Evolutionary conservation across 2,888 invertebrate genomes (phyloP).

Genomic region (Salpingus planirostris): DNA sequence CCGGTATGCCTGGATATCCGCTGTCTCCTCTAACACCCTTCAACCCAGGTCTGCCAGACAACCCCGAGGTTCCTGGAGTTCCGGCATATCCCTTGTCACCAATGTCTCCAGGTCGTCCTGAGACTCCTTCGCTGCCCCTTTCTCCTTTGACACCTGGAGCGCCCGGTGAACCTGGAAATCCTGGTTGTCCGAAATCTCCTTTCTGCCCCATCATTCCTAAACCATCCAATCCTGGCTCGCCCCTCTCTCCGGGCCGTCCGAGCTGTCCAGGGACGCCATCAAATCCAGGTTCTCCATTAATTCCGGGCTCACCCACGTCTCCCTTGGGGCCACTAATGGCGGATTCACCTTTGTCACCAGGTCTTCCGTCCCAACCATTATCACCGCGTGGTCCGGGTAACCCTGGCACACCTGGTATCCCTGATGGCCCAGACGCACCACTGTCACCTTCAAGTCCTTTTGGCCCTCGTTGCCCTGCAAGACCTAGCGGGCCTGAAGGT

Average conservation of each 20-base stretch:
- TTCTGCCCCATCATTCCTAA: slow-evolving; percentile 38
- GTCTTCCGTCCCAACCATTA: slow-evolving; percentile 35
- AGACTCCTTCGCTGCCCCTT: slow-evolving; percentile 47
- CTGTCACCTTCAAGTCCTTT: slow-evolving; percentile 40
- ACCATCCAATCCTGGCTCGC: slow-evolving; percentile 23
- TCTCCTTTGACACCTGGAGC: slow-evolving; percentile 43
- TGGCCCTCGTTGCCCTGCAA: slow-evolving; percentile 32
- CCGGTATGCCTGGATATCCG: slow-evolving; percentile 24
- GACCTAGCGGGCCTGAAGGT: slow-evolving; percentile 38
- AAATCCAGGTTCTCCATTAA: slow-evolving; percentile 33
- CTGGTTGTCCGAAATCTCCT: slow-evolving; percentile 40
- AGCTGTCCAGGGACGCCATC: slow-evolving; percentile 34
- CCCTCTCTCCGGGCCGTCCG: slow-evolving; percentile 23
- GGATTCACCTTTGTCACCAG: slow-evolving; percentile 48
- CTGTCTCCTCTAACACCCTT: slow-evolving; percentile 51
- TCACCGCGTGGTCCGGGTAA: slow-evolving; percentile 38
- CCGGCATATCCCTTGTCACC: slow-evolving; percentile 48
- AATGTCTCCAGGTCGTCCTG: slow-evolving; percentile 22
- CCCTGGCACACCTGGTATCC: slow-evolving; percentile 33
- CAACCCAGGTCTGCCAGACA: slow-evolving; percentile 43
- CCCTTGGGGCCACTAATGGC: slow-evolving; percentile 56
- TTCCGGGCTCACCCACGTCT: slow-evolving; percentile 46
- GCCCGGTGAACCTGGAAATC: slow-evolving; percentile 47
- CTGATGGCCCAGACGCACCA: slow-evolving; percentile 41
- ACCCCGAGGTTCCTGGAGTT: slow-evolving; percentile 34